Percentiles rank a stretch among this genome's conserved stretches.
These are phyloP conservation scores for Gymnocypris eckloni DNA, from an alignment of 2,797 vertebrate species.

Conservation along the genomic window DNA sequence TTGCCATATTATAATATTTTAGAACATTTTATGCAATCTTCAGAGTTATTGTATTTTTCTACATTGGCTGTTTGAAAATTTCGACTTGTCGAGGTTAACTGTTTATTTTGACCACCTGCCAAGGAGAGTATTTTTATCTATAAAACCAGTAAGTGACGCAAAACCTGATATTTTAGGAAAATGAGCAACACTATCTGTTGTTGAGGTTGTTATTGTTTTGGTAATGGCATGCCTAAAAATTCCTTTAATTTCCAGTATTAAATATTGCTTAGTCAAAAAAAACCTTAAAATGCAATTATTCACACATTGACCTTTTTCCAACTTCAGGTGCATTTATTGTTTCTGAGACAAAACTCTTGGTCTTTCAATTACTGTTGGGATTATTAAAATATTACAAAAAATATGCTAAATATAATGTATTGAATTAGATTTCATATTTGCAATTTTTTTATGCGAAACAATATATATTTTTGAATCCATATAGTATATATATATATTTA, in stretches of 20 bases:
- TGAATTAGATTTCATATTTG: neutral
- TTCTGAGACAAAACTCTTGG: neutral
- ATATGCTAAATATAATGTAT: neutral
- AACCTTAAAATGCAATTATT: neutral
- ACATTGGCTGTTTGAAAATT: slow-evolving; percentile 66
- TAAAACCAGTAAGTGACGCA: slow-evolving; percentile 18
- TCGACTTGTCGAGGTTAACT: slow-evolving; percentile 51
- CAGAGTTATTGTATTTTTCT: slow-evolving; percentile 60
- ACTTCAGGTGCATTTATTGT: neutral
- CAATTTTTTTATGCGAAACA: neutral
- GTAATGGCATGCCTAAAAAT: slow-evolving; percentile 14
- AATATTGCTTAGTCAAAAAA: slow-evolving; percentile 15
- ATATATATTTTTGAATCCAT: neutral
- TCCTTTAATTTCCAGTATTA: slow-evolving; percentile 16
- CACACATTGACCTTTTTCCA: neutral
- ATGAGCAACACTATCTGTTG: neutral
- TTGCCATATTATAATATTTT: slow-evolving; percentile 52
- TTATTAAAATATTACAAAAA: neutral
- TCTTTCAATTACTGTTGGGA: neutral
- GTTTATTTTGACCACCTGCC: slow-evolving; percentile 45
- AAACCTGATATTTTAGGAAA: slow-evolving; percentile 15
- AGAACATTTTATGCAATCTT: slow-evolving; percentile 52
- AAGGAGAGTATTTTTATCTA: slow-evolving; percentile 45
- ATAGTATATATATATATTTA: neutral
- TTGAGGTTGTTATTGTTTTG: neutral